Base-by-base conservation (phyloP, 2,797 vertebrate genomes). In the Aythya fuligula region DNA sequence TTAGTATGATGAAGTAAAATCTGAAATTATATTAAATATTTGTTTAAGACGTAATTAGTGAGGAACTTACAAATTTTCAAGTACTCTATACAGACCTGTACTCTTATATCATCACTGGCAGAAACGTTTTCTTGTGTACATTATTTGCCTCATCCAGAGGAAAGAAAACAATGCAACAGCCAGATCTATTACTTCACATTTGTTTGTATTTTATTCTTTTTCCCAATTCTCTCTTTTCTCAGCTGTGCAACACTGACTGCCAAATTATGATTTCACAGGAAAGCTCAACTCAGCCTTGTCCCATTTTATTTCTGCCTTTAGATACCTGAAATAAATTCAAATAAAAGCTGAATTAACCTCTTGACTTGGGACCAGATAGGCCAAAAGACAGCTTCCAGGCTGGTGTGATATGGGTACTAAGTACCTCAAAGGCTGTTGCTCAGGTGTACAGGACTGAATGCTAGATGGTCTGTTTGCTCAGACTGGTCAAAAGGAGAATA, bases 1-100 rank as follows among this genome's bases (percentile, higher is more conserved):
- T 96, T 94, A 94, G 51, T 88, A 88, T 94, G 83, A 95, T 79
- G 83, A 94, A 94, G n/a, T 77, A 34, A 96, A 90, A 93, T 79
- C 74, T 86, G 75, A 94, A 94, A 95, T 94, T 45, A 86, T 79
- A 87, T 83, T 89, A 94, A 88, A 96, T 73, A 78, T 92, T 94
- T 95, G 67, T 85, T 96, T 86, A 88, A 94, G 71, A 62, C 27
- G 41, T 75, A 95, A 96, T 97, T 95, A 95, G 65, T 61, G 54
- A 78, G 36, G 39, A 91, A 89, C 82, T 86, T 34, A 88, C 72
- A 76, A 71, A 87, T 94, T 96, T 96, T 90, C n/a, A 84, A 83
- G 36, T 66, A 58, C 70, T 80, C 78, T 47, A 65, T 49, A 67
- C 45, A 79, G 73, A 87, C 79, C 30, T 74, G 45, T n/a, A 85